Conservation (phyloP, 1,140 invertebrate species). For the Bombus sylvicola region DNA sequence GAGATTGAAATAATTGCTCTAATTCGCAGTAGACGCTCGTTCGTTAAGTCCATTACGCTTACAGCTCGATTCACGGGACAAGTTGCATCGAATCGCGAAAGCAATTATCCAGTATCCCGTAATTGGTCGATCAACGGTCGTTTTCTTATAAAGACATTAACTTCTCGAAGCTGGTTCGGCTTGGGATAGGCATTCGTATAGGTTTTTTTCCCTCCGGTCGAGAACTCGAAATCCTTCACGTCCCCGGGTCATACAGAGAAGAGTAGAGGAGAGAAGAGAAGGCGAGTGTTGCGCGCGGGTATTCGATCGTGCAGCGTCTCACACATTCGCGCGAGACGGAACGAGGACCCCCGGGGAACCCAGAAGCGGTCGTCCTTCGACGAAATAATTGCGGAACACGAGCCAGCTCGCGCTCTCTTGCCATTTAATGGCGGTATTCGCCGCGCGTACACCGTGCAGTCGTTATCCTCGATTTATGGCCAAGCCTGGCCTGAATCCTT, state of each 20-base stretch:
- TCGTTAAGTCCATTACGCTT: neutral
- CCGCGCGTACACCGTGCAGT: slow-evolving; percentile 66
- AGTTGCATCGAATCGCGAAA: neutral
- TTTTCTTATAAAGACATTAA: slow-evolving; percentile 49
- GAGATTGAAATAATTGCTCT: neutral
- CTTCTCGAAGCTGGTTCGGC: neutral
- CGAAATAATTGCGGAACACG: slow-evolving; percentile 70
- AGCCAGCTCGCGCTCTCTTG: slow-evolving; percentile 63
- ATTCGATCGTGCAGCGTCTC: neutral
- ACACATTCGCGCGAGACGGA: neutral
- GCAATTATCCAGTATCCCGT: slow-evolving; percentile 11
- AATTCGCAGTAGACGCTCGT: neutral
- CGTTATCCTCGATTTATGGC: slow-evolving; percentile 77
- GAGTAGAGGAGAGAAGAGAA: neutral
- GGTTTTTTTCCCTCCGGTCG: neutral
- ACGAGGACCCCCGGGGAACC: slow-evolving; percentile 42
- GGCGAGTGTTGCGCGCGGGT: neutral
- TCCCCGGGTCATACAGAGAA: slow-evolving; percentile 12
- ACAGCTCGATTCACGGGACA: neutral
- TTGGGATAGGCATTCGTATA: neutral
- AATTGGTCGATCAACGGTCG: slow-evolving; percentile 5
- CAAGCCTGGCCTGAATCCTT: slow-evolving; percentile 72
- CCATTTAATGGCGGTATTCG: slow-evolving; percentile 73
- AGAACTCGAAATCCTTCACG: slow-evolving; percentile 53
- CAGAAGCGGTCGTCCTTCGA: slow-evolving; percentile 67